A percentile compares a stretch with the other conserved stretches of the same genome.
Conservation (phyloP, 2,113 vertebrate species). For the Pedetes capensis region DNA sequence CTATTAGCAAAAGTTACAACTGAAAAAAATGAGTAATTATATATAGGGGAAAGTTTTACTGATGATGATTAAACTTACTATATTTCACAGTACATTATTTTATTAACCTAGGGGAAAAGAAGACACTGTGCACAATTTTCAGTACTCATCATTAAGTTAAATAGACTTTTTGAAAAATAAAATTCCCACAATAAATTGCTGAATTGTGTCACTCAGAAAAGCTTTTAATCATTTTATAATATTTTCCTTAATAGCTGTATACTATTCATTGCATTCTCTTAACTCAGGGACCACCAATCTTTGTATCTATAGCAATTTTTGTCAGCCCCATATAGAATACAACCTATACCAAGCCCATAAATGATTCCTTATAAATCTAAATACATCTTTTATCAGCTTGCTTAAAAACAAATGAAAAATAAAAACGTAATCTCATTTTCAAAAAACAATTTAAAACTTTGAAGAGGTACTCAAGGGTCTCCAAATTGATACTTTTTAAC, state of each 20-base stretch:
- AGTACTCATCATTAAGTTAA: conserved; percentile 34
- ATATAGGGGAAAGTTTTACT: conserved; percentile 24
- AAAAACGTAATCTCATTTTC: neutral
- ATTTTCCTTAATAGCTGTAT: conserved; percentile 15
- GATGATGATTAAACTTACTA: conserved; percentile 34
- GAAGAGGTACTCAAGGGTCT: neutral
- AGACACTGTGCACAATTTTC: neutral
- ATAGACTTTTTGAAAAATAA: conserved; percentile 56
- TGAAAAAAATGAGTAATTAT: neutral
- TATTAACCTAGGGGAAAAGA: conserved; percentile 15
- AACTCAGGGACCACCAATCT: neutral
- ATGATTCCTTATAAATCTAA: neutral
- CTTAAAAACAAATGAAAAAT: neutral
- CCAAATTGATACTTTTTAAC: neutral
- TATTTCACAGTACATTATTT: conserved; percentile 32
- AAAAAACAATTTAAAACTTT: conserved; percentile 13
- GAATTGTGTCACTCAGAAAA: conserved; percentile 30
- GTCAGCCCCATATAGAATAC: neutral
- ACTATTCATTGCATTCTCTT: neutral
- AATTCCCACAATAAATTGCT: conserved; percentile 37
- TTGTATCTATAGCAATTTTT: neutral
- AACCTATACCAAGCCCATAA: neutral
- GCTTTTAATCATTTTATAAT: conserved; percentile 52
- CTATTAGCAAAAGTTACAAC: neutral
- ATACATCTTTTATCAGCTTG: neutral